Base-by-base conservation (phyloP, 2,113 vertebrate species). In the Eurystomus gularis region DNA sequence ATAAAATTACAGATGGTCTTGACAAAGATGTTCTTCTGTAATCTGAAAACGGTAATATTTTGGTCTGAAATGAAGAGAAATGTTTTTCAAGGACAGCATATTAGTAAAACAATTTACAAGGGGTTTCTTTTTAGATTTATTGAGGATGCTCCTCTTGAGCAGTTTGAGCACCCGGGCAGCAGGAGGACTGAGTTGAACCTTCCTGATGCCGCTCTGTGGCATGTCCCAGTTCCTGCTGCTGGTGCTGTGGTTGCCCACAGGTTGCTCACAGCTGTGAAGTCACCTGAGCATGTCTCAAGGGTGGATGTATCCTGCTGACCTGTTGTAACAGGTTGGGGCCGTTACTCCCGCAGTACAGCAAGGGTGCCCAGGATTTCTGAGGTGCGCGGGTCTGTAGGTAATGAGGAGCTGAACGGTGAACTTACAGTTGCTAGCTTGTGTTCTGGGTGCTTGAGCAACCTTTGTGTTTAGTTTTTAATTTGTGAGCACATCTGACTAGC, bases 221-320 rank as follows among this genome's bases (percentile, higher is more conserved):
- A 64, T 8, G 0, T 48, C 49, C 39, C 49, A 33, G 37, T 25
- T 70, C 35, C 3, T 17, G 4, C 24, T 60, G 28, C 44, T 31
- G 49, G 28, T 46, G 46, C 28, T 39, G 35, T 19, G 29, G 44
- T 11, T 44, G 42, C 51, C 58, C 35, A 29, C 12, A 8, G n/a
- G 3, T 29, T 55, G 13, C 57, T 48, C 39, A 26, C 10, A 1
- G 66, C 61, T 73, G 1, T 28, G 28, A 42, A 64, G 23, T 31
- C 0, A 1, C 46, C 12, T 12, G 16, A 66, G 24, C 16, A 0
- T 17, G 4, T 54, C 35, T 10, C 4, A 4, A 31, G 52, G 58
- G 64, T 11, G 33, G 64, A 6, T 54, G 0, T 1, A 4, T 29
- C 72, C 25, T 46, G 16, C n/a, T n/a, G n/a, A n/a, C n/a, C n/a